A percentile compares a stretch with the other conserved stretches of the same genome.
These are phyloP conservation scores for Panthera tigris DNA, from an alignment of 2,113 vertebrate genomes.

Conservation along the genomic window DNA sequence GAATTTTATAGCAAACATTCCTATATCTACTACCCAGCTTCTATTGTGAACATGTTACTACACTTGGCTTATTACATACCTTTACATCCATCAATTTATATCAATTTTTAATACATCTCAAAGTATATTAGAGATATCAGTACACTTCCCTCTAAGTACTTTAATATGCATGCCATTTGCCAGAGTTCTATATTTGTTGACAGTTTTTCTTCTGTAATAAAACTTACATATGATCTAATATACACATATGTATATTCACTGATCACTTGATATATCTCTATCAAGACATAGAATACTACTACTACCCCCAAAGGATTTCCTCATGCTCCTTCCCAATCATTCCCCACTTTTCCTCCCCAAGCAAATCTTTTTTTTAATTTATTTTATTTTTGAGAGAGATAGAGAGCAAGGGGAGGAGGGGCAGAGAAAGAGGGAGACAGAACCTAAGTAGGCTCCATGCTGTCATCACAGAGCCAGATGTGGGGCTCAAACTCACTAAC, in stretches of 20 bases:
- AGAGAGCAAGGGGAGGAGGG: no score
- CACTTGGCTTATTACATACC: neutral
- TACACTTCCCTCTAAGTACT: neutral
- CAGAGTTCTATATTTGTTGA: neutral
- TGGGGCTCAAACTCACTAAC: no score
- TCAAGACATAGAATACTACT: neutral
- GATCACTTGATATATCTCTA: neutral
- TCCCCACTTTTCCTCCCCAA: neutral
- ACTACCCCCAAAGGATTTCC: neutral
- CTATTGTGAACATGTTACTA: neutral
- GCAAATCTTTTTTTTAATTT: neutral
- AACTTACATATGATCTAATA: neutral
- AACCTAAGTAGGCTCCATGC: no score
- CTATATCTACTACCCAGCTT: neutral
- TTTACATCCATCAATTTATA: neutral
- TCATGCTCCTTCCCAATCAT: neutral
- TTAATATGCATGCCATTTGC: neutral
- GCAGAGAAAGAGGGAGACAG: no score
- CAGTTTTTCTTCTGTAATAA: neutral
- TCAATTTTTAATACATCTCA: neutral
- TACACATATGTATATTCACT: neutral
- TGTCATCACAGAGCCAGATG: no score
- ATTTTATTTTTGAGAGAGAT: no score
- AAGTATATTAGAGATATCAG: neutral
- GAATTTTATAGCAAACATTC: neutral